Evolutionary conservation across 2,888 invertebrate species (phyloP).

Genomic region (Gandaritis pyraliata): DNA sequence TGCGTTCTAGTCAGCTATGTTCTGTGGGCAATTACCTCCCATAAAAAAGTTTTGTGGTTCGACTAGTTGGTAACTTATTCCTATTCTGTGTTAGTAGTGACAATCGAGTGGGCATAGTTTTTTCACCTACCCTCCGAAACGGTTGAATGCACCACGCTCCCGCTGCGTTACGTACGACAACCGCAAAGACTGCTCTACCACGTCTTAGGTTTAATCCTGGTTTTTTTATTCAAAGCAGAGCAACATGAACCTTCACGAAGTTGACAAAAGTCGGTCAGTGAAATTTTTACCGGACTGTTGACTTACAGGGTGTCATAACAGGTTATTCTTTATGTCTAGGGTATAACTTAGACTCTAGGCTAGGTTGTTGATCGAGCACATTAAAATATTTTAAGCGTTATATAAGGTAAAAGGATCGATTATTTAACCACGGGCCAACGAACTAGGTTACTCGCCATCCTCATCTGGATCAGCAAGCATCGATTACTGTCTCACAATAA

Average conservation of each 20-base stretch:
- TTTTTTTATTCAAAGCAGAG: neutral
- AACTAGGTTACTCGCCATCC: neutral
- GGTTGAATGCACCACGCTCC: conserved; percentile 61
- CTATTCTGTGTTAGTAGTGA: conserved; percentile 45
- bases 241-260: too few relatives aligned
- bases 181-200: conserved; percentile 47
- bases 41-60: conserved; percentile 37
- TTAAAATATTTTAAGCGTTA: too few relatives aligned
- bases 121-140: conserved; percentile 70
- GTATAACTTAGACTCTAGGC: too few relatives aligned
- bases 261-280: too few relatives aligned
- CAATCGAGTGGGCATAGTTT: conserved; percentile 69
- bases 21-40: too few relatives aligned
- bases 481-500: conserved; percentile 34
- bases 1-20: too few relatives aligned
- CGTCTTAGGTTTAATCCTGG: neutral
- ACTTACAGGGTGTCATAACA: too few relatives aligned
- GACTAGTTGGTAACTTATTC: neutral
- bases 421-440: too few relatives aligned
- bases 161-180: conserved; percentile 60
- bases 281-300: too few relatives aligned
- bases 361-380: too few relatives aligned
- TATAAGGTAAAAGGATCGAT: too few relatives aligned
- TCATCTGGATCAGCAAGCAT: conserved; percentile 1
- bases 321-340: too few relatives aligned